Base-by-base conservation (phyloP, 2,113 vertebrate species). In the Cathartes aura region DNA sequence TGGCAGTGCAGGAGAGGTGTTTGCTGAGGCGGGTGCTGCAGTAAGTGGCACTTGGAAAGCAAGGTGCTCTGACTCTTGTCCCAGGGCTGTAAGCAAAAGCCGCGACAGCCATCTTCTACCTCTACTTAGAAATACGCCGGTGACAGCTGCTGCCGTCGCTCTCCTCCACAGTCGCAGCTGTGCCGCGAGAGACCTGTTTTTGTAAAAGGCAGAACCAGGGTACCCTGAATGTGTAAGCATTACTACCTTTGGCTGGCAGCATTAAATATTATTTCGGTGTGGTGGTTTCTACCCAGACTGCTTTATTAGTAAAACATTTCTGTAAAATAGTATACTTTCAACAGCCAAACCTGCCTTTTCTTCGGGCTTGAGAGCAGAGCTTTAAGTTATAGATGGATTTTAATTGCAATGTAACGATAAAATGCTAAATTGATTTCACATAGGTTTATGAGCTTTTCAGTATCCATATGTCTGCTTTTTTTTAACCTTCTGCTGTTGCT, bases 141-240 rank as follows among this genome's bases (percentile, higher is more conserved):
- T 10, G 38, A 40, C 97, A 98, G 98, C 96, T 98, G 97, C 93
- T 76, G 91, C 96, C 4, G 91, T 97, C 94, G 21, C 95, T 98
- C 94, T 94, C 64, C 90, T 58, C 59, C 3, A 23, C 38, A 52
- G 94, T 86, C 71, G 47, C 97, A 97, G 95, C 97, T 95, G 82
- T 81, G 86, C 47, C 6, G 11, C 6, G 24, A 55, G 64, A 87
- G 90, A 48, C 59, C 76, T 16, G 47, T 42, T 90, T 63, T 76
- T 82, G 55, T 63, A 36, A 72, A 82, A 94, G 86, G 52, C 90
- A 74, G 55, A 91, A 74, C 40, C 64, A 4, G n/a, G 92, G 82
- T 75, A 24, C 78, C 82, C 90, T 79, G 78, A 55, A 36, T n/a
- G 26, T 12, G 71, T 59, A 32, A 88, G 89, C 83, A 4, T 24